Evolutionary conservation across 1,140 invertebrate genomes (phyloP).

Genomic region (Carcinoscorpius rotundicauda): DNA sequence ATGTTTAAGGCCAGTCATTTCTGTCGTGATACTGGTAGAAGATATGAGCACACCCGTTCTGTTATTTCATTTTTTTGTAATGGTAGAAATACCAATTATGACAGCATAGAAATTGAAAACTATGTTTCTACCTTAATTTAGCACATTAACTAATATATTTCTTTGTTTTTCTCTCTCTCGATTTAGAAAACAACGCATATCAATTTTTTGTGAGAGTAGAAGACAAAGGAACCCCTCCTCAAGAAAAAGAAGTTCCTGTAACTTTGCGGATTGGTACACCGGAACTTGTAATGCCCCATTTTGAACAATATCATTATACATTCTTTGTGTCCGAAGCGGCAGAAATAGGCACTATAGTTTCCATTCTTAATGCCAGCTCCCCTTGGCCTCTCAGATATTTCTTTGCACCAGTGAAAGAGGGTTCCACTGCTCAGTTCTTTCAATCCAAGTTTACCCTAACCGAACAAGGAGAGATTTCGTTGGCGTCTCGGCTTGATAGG

Average conservation of each 20-base stretch:
- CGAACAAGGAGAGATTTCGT: constrained; percentile 33
- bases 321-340: constrained; percentile 70
- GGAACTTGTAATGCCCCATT: constrained; percentile 52
- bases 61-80: no score
- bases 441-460: constrained; percentile 28
- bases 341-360: constrained; percentile 38
- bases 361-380: constrained; percentile 30
- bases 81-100: no score
- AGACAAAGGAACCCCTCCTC: constrained; percentile 56
- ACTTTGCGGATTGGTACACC: constrained; percentile 25
- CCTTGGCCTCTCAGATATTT: constrained; percentile 21
- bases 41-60: no score
- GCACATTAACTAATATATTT: constrained; percentile 26
- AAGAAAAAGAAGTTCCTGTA: constrained; percentile 40
- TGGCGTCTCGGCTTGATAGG: constrained; percentile 30
- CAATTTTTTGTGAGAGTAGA: constrained; percentile 79
- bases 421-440: constrained; percentile 25
- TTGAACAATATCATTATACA: constrained; percentile 54
- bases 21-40: no score
- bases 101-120: no score
- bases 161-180: constrained; percentile 30
- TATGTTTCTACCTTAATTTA: no score
- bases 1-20: no score
- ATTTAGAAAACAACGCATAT: constrained; percentile 66
- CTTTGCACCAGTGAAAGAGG: constrained; percentile 11